Conservation (phyloP, 2,797 vertebrate species). For the Serranus cabrilla region DNA sequence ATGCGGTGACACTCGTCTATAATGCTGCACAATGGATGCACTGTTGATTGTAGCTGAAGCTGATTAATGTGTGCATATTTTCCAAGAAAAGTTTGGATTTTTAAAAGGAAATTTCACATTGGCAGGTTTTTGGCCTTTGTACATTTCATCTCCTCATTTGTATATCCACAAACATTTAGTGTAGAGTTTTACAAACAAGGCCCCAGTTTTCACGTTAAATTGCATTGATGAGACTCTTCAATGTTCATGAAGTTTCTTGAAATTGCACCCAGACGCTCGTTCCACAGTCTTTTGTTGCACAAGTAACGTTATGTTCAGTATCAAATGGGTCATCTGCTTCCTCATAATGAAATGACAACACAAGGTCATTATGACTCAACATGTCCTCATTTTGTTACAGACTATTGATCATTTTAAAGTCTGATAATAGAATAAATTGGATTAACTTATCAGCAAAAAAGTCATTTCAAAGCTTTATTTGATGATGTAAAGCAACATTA, state of each 20-base stretch:
- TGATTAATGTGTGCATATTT: too few species aligned
- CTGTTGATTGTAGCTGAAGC: too few species aligned
- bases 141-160: too few species aligned
- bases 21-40: too few species aligned
- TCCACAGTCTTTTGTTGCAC: background rate
- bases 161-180: too few species aligned
- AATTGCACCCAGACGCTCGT: too few species aligned
- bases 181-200: too few species aligned
- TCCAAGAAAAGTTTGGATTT: too few species aligned
- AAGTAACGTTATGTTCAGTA: background rate
- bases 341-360: background rate
- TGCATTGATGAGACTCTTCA: background rate
- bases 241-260: background rate
- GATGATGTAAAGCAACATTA: background rate
- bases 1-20: too few species aligned
- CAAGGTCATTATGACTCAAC: slow-evolving; percentile 23
- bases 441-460: background rate
- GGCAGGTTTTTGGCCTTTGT: too few species aligned
- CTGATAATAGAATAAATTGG: background rate
- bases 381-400: background rate
- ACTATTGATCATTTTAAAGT: background rate
- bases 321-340: background rate
- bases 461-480: background rate
- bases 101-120: too few species aligned
- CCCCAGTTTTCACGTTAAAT: background rate